phyloP scores from a whole-genome alignment of 2,113 vertebrate species.

The Coregonus clupeaformis region DNA sequence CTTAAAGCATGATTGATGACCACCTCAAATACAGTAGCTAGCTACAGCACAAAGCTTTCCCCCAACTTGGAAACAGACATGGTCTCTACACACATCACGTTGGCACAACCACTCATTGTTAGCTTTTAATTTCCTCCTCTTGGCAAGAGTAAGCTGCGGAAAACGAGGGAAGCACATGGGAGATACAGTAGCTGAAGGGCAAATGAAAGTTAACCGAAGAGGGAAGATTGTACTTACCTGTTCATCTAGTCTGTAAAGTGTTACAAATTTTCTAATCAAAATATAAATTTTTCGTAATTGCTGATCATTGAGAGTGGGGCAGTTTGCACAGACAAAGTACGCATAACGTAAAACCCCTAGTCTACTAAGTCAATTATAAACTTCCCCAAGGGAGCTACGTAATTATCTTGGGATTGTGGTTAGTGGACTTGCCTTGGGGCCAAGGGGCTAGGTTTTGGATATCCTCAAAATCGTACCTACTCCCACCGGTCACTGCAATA shows the following conservation, averaged over 20 bases:
- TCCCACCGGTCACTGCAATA: no score
- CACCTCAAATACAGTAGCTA: constrained; percentile 12
- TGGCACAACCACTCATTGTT: not conserved
- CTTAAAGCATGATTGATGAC: constrained; percentile 58
- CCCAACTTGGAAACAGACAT: constrained; percentile 1
- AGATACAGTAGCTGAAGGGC: constrained; percentile 1
- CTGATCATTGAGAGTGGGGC: no score
- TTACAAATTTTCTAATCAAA: not conserved
- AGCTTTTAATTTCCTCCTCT: not conserved
- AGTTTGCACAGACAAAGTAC: no score
- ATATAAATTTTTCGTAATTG: no score
- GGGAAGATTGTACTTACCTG: not conserved
- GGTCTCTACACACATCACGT: not conserved
- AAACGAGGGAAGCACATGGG: not conserved
- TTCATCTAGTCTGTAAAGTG: not conserved
- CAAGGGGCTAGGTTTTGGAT: no score
- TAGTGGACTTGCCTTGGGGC: no score
- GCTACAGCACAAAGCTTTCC: not conserved
- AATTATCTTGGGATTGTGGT: no score
- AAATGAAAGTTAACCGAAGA: not conserved
- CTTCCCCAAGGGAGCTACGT: no score
- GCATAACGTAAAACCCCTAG: no score
- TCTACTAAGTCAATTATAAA: no score
- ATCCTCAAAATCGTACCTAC: no score
- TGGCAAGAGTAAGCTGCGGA: not conserved